Evolutionary conservation across 1,140 invertebrate species (phyloP).

Genomic region (Agrypnia vestita): DNA sequence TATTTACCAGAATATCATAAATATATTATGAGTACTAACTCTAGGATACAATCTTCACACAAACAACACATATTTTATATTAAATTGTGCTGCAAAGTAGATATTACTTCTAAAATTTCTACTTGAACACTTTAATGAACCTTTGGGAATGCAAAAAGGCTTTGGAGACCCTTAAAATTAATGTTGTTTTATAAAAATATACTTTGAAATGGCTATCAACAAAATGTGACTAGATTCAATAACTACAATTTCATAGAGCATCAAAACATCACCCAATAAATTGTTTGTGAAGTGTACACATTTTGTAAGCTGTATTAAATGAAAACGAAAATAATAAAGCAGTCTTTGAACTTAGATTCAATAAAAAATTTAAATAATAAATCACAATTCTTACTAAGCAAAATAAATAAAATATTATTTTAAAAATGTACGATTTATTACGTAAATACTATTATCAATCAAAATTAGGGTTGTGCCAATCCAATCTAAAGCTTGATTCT

Average conservation of each 20-base stretch:
- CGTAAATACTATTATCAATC: no score
- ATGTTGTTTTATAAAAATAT: constrained; percentile 47
- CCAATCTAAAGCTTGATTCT: no score
- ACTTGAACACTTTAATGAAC: constrained; percentile 58
- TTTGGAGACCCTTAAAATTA: constrained; percentile 48
- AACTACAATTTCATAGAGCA: constrained; percentile 36
- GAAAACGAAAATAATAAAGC: constrained; percentile 33
- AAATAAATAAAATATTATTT: constrained; percentile 4
- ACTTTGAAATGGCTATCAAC: constrained; percentile 45
- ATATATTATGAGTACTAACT: constrained; percentile 20
- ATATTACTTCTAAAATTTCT: constrained; percentile 48
- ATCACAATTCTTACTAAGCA: background rate
- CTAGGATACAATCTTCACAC: constrained; percentile 53
- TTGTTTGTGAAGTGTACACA: background rate
- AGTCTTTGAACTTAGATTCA: background rate
- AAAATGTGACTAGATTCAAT: constrained; percentile 45
- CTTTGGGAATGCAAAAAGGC: constrained; percentile 45
- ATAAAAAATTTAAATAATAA: background rate
- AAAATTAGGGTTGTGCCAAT: no score
- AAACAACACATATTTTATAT: constrained; percentile 52
- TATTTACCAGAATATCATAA: constrained; percentile 18
- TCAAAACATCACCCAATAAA: constrained; percentile 31
- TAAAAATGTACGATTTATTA: constrained; percentile 1
- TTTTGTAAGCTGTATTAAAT: constrained; percentile 11
- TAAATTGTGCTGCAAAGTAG: constrained; percentile 53